Percentiles rank a stretch among this genome's conserved stretches.
Conservation (phyloP, 2,888 invertebrate genomes). For the Girardia tigrina region DNA sequence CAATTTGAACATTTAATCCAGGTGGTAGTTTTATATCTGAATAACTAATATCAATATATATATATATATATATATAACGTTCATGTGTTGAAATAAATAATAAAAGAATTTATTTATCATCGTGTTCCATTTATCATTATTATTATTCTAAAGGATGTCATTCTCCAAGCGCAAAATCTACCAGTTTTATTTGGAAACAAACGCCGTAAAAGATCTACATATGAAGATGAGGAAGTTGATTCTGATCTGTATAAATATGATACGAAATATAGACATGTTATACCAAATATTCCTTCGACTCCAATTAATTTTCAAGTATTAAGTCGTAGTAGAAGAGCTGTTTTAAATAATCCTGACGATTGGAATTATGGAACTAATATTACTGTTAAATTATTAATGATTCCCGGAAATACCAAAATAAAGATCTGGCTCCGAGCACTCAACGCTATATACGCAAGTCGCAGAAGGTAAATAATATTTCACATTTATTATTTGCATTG, state of each 20-base stretch:
- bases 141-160: too few species aligned
- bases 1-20: too few species aligned
- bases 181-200: not conserved
- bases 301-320: not conserved
- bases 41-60: too few species aligned
- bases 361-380: not conserved
- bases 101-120: too few species aligned
- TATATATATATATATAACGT: too few species aligned
- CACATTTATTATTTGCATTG: too few species aligned
- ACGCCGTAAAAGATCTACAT: not conserved
- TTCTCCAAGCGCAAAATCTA: not conserved
- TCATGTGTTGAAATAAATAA: too few species aligned
- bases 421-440: conserved; percentile 73
- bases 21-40: too few species aligned
- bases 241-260: not conserved
- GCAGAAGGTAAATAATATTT: conserved; percentile 63
- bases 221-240: not conserved
- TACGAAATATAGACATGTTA: not conserved
- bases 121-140: too few species aligned
- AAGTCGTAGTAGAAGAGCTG: not conserved
- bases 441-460: conserved; percentile 77
- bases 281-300: not conserved
- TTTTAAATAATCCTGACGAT: not conserved
- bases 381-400: not conserved
- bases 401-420: conserved; percentile 58